These are phyloP conservation scores for Otus sunia DNA, from an alignment of 2,113 vertebrate species.

Conservation along the genomic window DNA sequence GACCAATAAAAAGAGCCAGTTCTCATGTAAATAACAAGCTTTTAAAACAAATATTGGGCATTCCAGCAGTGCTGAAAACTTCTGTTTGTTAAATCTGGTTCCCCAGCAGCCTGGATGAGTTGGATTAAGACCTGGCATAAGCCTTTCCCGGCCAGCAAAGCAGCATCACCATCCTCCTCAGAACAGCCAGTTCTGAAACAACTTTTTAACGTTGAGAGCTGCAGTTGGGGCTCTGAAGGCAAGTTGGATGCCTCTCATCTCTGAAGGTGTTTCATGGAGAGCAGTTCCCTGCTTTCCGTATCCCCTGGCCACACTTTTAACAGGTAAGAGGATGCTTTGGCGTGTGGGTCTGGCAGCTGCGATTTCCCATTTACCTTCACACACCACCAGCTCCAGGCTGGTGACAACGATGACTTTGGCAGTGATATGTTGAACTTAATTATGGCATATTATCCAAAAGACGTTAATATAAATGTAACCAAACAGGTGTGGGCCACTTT, in stretches of 20 bases:
- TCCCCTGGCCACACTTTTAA: no score
- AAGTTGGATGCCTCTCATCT: no score
- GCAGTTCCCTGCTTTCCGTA: neutral
- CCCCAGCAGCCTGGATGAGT: neutral
- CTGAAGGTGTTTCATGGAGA: neutral
- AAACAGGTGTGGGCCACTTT: neutral
- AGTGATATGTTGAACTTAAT: neutral
- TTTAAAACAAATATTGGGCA: neutral
- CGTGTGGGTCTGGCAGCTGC: neutral
- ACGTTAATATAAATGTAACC: neutral
- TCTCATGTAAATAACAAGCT: conserved; percentile 22
- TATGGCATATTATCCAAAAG: neutral
- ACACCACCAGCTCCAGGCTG: neutral
- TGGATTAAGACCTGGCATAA: neutral
- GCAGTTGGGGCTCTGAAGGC: neutral
- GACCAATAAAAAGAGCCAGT: neutral
- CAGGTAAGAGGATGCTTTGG: neutral
- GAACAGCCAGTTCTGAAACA: neutral
- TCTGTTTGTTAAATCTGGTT: neutral
- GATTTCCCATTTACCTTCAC: neutral
- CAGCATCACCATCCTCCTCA: neutral
- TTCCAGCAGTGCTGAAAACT: neutral
- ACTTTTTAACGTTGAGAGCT: neutral
- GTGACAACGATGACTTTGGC: neutral
- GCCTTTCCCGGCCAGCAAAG: neutral